phyloP scores from a whole-genome alignment of 1,140 invertebrate genomes.

The Bombyx mori region DNA sequence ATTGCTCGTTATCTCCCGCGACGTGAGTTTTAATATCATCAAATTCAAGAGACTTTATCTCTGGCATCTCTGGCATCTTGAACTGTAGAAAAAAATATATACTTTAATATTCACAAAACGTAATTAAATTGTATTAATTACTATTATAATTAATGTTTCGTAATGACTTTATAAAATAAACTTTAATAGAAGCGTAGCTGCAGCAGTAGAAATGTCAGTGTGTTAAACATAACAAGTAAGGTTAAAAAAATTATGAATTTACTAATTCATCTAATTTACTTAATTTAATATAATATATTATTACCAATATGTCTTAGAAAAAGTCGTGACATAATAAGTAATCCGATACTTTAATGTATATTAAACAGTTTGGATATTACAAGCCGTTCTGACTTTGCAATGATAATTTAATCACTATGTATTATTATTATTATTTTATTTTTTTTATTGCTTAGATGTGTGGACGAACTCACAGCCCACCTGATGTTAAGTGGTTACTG shows the following conservation, averaged over 20 bases:
- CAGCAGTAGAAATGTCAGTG: not conserved
- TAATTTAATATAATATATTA: too few relatives aligned
- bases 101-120: too few relatives aligned
- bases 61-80: slow-evolving; percentile 4
- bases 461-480: too few relatives aligned
- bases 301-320: too few relatives aligned
- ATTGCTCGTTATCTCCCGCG: slow-evolving; percentile 6
- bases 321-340: too few relatives aligned
- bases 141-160: not conserved
- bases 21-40: slow-evolving; percentile 2
- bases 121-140: too few relatives aligned
- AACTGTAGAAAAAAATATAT: slow-evolving; percentile 1
- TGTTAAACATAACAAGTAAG: not conserved
- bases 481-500: too few relatives aligned
- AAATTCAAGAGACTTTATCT: not conserved
- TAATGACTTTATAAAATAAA: not conserved
- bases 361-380: slow-evolving; percentile 2
- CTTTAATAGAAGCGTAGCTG: not conserved
- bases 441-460: not conserved
- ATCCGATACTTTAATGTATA: not conserved
- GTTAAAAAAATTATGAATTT: not conserved
- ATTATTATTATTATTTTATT: too few relatives aligned
- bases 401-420: too few relatives aligned
- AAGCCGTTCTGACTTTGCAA: not conserved
- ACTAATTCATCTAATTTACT: not conserved